Evolutionary conservation across 2,113 vertebrate genomes (phyloP), one percentile per base, ranked within the genome.

Genomic region (Crotalus horridus): DNA sequence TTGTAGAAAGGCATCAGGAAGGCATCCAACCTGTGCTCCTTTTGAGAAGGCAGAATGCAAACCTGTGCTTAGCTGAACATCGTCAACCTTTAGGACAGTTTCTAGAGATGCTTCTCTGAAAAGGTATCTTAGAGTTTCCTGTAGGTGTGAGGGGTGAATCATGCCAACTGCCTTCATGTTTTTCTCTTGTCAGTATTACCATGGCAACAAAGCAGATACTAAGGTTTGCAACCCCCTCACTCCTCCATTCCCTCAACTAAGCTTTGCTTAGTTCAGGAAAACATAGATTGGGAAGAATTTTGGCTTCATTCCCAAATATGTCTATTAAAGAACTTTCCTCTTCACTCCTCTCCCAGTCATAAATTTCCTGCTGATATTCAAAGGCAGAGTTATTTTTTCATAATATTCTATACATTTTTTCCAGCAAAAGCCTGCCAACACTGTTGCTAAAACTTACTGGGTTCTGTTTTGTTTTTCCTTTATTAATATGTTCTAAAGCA

Each of bases 361-460:
- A 94, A 96, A 96, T 95, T 95, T 89, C 89, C 91, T 64, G 11
- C 85, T 94, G 95, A 96, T 54, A 85, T 95, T 93, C 95, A 93
- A 39, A 88, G 39, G 91, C 81, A 91, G 15, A 20, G 6, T 2
- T 59, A 94, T 93, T 94, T 96, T 95, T 94, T 91, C 90, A 91
- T 95, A 93, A 53, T 94, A 94, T 94, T 93, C 94, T 94, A 87
- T 48, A 58, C 26, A 11, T 26, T 3, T 94, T 33, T 39, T 93
- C 85, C 89, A 94, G 51, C 91, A 93, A 46, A 74, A 88, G 51
- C 1, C 69, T 61, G 89, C 91, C 33, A 87, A 1, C 15, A 58
- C 3, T 54, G 26, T 54, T 54, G 88, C 6, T 54, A 10, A 64
- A 91, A 90, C 0, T 9, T 90, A 64, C 33, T 59, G 21, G 3